phyloP scores from a whole-genome alignment of 2,797 vertebrate species.

The Fringilla coelebs region DNA sequence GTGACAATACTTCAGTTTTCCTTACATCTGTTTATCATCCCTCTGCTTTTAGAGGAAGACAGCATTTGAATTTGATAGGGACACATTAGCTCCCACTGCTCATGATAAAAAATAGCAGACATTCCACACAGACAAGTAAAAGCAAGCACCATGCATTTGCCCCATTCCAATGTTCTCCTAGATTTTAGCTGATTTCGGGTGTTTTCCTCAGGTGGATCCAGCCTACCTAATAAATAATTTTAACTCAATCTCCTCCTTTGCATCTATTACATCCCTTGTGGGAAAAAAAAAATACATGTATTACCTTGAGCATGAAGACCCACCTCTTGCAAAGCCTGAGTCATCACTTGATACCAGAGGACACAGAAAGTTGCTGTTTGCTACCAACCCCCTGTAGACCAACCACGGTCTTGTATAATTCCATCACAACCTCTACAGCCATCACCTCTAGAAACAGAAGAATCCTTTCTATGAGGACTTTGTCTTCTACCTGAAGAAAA shows the following conservation, averaged over 20 bases:
- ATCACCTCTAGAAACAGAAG: background rate
- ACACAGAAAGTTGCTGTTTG: background rate
- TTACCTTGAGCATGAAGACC: background rate
- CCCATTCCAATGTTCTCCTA: background rate
- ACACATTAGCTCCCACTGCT: background rate
- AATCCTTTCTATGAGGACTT: background rate
- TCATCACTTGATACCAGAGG: background rate
- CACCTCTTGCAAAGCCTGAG: background rate
- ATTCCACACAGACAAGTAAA: background rate
- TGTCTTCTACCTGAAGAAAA: background rate
- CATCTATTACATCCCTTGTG: background rate
- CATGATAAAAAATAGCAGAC: background rate
- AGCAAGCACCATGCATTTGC: background rate
- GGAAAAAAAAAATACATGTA: fast-evolving
- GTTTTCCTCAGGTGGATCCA: background rate
- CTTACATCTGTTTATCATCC: background rate
- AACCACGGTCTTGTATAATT: fast-evolving
- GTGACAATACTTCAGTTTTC: background rate
- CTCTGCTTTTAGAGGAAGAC: background rate
- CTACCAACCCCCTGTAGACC: background rate
- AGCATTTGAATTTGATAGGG: background rate
- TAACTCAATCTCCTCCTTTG: background rate
- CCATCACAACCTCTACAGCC: background rate
- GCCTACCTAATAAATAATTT: background rate
- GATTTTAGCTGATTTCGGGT: background rate